Percentiles rank a stretch among this genome's conserved stretches.
phyloP scores from a whole-genome alignment of 2,797 vertebrate species.

The Sphenodon punctatus region DNA sequence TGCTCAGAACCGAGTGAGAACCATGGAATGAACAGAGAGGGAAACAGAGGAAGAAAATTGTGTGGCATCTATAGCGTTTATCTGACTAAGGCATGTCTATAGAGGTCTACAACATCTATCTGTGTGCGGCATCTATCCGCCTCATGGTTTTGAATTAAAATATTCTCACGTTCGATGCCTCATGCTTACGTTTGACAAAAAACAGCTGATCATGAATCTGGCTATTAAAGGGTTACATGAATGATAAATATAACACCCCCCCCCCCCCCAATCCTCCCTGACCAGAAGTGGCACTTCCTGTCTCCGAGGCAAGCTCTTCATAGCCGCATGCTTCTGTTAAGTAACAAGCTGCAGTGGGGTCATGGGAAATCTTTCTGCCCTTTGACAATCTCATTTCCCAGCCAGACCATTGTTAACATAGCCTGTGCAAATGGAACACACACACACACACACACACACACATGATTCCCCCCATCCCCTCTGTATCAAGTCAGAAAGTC shows the following conservation, averaged over 20 bases:
- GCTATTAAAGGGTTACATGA: constrained; percentile 45
- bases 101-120: accelerated
- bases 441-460: accelerated
- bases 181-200: background rate
- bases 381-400: constrained; percentile 57
- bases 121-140: background rate
- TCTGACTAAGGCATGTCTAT: too few species aligned
- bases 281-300: constrained; percentile 73
- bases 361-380: constrained; percentile 76
- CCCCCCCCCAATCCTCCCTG: background rate
- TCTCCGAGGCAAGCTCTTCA: constrained; percentile 62
- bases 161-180: background rate
- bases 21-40: background rate
- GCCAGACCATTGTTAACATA: constrained; percentile 52
- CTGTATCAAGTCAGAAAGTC: background rate
- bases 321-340: constrained; percentile 53
- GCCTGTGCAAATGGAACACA: background rate
- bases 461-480: background rate
- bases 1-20: background rate
- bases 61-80: too few species aligned
- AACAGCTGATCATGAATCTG: background rate
- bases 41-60: background rate
- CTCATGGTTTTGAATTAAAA: background rate
- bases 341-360: constrained; percentile 65
- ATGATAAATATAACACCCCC: background rate